Conservation (phyloP, 2,113 vertebrate genomes). For the Erythrolamprus reginae region DNA sequence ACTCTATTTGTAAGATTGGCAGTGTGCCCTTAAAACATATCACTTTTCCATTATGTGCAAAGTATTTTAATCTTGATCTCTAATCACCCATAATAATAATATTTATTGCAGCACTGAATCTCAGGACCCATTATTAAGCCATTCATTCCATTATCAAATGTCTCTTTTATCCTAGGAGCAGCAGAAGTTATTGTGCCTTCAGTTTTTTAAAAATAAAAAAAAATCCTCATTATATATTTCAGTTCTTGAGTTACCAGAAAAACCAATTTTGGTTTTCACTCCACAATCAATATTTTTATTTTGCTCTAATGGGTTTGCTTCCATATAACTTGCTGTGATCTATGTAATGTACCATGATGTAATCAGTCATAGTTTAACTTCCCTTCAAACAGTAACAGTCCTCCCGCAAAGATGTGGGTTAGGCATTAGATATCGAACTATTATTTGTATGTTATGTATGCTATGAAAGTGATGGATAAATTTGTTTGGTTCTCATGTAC, state of each 20-base stretch:
- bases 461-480: not conserved
- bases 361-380: conserved; percentile 37
- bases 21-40: conserved; percentile 34
- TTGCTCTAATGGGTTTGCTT: conserved; percentile 40
- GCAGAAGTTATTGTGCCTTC: not conserved
- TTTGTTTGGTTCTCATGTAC: not conserved
- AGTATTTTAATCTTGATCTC: conserved; percentile 35
- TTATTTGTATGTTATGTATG: not conserved
- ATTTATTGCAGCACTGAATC: conserved; percentile 21
- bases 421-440: conserved; percentile 21
- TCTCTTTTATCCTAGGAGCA: conserved; percentile 10
- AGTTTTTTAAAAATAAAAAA: conserved; percentile 24
- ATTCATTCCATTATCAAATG: conserved; percentile 8
- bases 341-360: conserved; percentile 30
- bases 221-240: conserved; percentile 34
- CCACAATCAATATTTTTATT: conserved; percentile 53
- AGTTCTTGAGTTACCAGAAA: conserved; percentile 26
- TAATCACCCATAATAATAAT: conserved; percentile 23
- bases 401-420: conserved; percentile 6
- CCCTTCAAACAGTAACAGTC: conserved; percentile 33
- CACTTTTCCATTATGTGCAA: conserved; percentile 9
- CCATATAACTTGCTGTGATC: conserved; percentile 31
- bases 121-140: conserved; percentile 11
- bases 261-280: conserved; percentile 33
- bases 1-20: conserved; percentile 27